Evolutionary conservation across 2,888 invertebrate species (phyloP), one percentile per base, ranked within the genome.

Genomic region (Oeneis ivallda): DNA sequence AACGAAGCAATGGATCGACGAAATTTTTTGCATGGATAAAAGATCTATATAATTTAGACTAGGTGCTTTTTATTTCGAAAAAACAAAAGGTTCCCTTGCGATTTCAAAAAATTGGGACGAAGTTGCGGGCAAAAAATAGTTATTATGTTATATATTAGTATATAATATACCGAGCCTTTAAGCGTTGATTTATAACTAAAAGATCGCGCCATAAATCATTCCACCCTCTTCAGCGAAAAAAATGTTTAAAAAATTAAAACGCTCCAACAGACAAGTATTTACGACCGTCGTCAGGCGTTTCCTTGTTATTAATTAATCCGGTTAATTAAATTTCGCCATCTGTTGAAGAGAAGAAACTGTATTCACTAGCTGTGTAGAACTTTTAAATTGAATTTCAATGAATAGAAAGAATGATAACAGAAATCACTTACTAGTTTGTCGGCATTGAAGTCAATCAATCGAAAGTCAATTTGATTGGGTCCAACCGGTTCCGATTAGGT

Each of bases 131-230:
- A 37, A 37, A 37, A 37, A 7, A 7, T 37, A 37, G 9, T 17
- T 15, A 15, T 3, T n/a, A 2, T 15, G 15, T 15, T 15, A 15
- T 47, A 41, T 57, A 41, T 26, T 47, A 47, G 3, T 17, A 50
- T 60, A 52, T 52, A 13, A 50, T 58, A 32, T 34, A 39, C 10
- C 50, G n/a, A 60, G 61, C 52, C 52, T 52, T 74, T 78, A 78
- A 77, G 74, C 75, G 82, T 81, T 89, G 89, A 91, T 90, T 89
- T 89, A 91, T 83, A 86, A 80, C 78, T 79, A 82, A 85, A 87
- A 89, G 88, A 87, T 88, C 83, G 81, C 76, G 68, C 80, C 85
- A 83, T 90, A 89, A 89, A 90, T 89, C 90, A 87, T 75, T 72
- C 71, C 67, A 74, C 74, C 64, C 67, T 69, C 53, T 45, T 62